These are phyloP conservation scores for Anguilla pacifica DNA, from an alignment of 2,797 vertebrate species.

Conservation along the genomic window DNA sequence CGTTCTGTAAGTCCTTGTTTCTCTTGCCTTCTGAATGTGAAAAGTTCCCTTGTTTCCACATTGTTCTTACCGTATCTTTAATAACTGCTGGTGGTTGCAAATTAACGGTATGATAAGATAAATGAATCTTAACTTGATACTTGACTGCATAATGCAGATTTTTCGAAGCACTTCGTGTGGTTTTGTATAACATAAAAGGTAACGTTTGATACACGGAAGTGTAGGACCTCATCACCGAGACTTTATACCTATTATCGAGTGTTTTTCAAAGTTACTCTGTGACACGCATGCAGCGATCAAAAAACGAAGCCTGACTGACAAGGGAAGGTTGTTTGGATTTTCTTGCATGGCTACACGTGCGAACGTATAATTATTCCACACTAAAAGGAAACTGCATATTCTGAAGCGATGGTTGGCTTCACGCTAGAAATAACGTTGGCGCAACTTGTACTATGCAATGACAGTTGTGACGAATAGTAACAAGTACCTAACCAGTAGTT, in stretches of 20 bases:
- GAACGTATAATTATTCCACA: neutral
- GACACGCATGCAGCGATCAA: neutral
- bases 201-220: neutral
- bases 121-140: neutral
- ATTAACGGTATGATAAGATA: neutral
- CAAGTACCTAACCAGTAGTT: neutral
- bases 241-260: neutral
- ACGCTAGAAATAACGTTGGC: neutral
- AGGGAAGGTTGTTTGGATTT: neutral
- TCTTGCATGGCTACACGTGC: neutral
- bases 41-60: too few relatives aligned
- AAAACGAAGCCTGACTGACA: neutral
- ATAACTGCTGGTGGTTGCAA: neutral
- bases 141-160: neutral
- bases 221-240: neutral
- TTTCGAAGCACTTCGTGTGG: neutral
- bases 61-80: neutral
- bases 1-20: conserved; percentile 81
- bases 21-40: neutral
- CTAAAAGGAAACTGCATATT: neutral
- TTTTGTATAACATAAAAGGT: neutral
- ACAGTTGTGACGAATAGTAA: neutral
- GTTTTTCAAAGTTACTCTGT: neutral
- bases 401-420: neutral
- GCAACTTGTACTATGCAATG: neutral